Base-by-base conservation (phyloP, 2,888 invertebrate genomes). In the Heliconius sara region DNA sequence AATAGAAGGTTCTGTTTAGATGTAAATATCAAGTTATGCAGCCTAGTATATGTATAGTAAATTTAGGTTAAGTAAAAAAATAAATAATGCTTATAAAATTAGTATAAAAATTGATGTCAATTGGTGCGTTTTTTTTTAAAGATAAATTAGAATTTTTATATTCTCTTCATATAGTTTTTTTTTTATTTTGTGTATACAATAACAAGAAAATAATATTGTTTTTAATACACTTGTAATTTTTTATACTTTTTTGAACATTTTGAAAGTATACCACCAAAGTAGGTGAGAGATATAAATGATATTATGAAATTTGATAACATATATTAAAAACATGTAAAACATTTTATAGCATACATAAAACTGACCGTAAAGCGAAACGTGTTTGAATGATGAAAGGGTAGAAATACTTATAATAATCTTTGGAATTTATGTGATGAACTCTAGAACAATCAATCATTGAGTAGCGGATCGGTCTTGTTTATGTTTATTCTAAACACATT, bases 1-100 rank as follows among this genome's bases (percentile, higher is more conserved):
- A 66, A 73, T 71, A 66, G 70, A 77, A 70, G 57, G 79, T 72
- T 70, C 66, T 71, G 75, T 70, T 57, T 43, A 71, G 39, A 43
- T 65, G 65, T 25, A 43, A 52, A 43, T 66, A 75, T 63, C 25
- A 74, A n/a, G 13, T 39, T 68, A 76, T n/a, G 6, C n/a, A 5
- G 25, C 10, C 3, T 68, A 5, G 7, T 5, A 30, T 30, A 30
- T 3, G 19, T 60, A 25, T n/a, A 22, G 22, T 4, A 1, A 39
- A 39, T 12, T 34, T 68, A 68, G 67, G 34, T 68, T 39, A 39
- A 7, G 0, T 25, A n/a, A 39, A 39, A 13, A 13, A 67, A 67
- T 12, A 67, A n/a, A 0, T n/a, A 34, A 9, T 67, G 22, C 10
- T 39, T 5, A n/a, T 34, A 34, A 67, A 19, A 67, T 30, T 30